Conservation (phyloP, 2,797 vertebrate genomes). For the Chiropotes sagulatus region DNA sequence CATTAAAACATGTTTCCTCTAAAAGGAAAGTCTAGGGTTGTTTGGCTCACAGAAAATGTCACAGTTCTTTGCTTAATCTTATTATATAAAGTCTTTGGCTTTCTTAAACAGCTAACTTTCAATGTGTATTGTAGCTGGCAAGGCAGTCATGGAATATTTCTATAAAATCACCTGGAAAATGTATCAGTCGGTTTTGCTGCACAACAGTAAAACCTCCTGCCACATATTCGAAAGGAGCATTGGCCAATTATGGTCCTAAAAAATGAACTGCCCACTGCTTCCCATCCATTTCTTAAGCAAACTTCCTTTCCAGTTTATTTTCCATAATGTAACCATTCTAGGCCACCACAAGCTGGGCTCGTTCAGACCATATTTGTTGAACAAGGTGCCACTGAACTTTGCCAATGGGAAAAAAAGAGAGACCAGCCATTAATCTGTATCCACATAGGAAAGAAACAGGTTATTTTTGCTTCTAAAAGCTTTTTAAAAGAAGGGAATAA, state of each 20-base stretch:
- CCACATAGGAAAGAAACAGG: conserved; percentile 40
- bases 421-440: conserved; percentile 51
- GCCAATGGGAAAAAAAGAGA: conserved; percentile 3
- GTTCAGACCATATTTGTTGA: neutral
- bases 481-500: neutral
- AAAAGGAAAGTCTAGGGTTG: conserved; percentile 1
- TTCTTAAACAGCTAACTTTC: conserved; percentile 45
- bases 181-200: conserved; percentile 11
- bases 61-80: conserved; percentile 50
- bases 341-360: conserved; percentile 47
- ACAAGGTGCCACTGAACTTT: conserved; percentile 55
- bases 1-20: conserved; percentile 17
- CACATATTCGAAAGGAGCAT: conserved; percentile 17
- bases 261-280: conserved; percentile 62
- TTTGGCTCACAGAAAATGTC: conserved; percentile 29
- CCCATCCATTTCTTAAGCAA: conserved; percentile 63
- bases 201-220: conserved; percentile 7
- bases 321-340: conserved; percentile 63
- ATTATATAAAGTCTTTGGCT: conserved; percentile 44
- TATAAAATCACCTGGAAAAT: conserved; percentile 48
- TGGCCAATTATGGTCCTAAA: conserved; percentile 54
- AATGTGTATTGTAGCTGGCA: neutral
- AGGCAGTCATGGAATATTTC: conserved; percentile 14
- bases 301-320: conserved; percentile 64
- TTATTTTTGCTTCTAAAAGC: conserved; percentile 67